Evolutionary conservation across 2,797 vertebrate species (phyloP), one percentile per base, ranked within the genome.

Genomic region (Choloepus didactylus): DNA sequence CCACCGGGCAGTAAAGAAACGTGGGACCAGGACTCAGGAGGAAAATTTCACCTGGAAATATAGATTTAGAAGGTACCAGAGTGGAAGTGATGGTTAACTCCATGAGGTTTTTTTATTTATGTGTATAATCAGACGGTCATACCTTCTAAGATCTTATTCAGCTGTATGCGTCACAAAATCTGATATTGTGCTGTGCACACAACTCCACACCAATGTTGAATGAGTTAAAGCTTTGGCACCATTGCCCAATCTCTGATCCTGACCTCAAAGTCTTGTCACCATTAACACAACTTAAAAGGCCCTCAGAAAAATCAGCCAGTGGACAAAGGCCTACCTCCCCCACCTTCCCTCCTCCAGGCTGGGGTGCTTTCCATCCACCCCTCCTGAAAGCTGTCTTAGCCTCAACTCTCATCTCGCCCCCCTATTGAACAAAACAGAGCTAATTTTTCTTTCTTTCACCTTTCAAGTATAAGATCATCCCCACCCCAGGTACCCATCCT

Each of bases 401-500:
- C 5, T n/a, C 80, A 27, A 9, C 51, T 49, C 56, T 67, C 51
- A 23, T 60, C 29, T 46, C 46, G 0, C 12, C 21, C 3, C 31
- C 14, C 9, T 4, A 2, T 2, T n/a, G 49, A 3, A 64, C n/a
- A 11, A 86, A 92, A 51, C 56, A 73, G 46, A 88, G 27, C 95
- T 97, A 49, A 96, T 56, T 54, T 60, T 29, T 29, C 87, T 97
- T 92, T 95, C 95, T 96, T 93, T 96, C 93, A 0, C 27, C 94
- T 93, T 92, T 96, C 93, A 95, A 96, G 97, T 97, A 98, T 67
- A 98, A 99, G 99, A 99, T 99, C 98, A 99, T 97, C 75, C 98
- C 99, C 8, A 98, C 98, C 31, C 99, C 99, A 0, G 99, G 99
- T 9, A 99, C 99, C 0, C 99, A 99, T 79, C 99, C 99, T 0